phyloP scores from a whole-genome alignment of 2,113 vertebrate genomes.

The Spermophilus dauricus region DNA sequence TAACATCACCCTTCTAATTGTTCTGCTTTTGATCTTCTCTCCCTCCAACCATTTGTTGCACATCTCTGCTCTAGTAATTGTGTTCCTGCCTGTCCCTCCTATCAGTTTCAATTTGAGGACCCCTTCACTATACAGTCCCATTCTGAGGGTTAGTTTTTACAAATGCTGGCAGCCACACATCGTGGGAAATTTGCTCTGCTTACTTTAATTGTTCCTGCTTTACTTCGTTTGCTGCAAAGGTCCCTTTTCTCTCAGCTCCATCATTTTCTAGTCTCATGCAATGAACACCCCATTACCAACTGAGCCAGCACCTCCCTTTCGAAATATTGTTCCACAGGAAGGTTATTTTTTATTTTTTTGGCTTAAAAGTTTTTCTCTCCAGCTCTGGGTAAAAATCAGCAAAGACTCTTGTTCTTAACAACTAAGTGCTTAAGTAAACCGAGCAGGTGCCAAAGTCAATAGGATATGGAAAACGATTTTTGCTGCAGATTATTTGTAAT shows the following conservation, averaged over 20 bases:
- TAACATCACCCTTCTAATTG: background rate
- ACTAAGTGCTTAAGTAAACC: slow-evolving; percentile 70
- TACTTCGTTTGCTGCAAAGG: background rate
- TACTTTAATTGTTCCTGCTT: background rate
- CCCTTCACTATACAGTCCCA: background rate
- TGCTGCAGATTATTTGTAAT: slow-evolving; percentile 60
- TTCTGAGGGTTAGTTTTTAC: background rate
- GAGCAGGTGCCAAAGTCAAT: slow-evolving; percentile 67
- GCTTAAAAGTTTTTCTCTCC: slow-evolving; percentile 54
- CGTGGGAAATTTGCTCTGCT: background rate
- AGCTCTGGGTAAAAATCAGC: slow-evolving; percentile 64
- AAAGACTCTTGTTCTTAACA: slow-evolving; percentile 74
- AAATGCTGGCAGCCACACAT: background rate
- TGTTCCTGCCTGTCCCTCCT: background rate
- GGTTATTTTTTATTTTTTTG: background rate
- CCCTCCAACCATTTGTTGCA: background rate
- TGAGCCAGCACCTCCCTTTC: background rate
- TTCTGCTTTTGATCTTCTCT: background rate
- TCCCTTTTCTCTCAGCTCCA: background rate
- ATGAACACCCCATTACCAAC: background rate
- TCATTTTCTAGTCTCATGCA: background rate
- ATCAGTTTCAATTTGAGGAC: background rate
- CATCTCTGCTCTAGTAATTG: background rate
- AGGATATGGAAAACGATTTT: slow-evolving; percentile 65
- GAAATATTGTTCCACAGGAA: background rate